Conservation (phyloP, 2,888 invertebrate genomes). For the Acanthoscelides obtectus region DNA sequence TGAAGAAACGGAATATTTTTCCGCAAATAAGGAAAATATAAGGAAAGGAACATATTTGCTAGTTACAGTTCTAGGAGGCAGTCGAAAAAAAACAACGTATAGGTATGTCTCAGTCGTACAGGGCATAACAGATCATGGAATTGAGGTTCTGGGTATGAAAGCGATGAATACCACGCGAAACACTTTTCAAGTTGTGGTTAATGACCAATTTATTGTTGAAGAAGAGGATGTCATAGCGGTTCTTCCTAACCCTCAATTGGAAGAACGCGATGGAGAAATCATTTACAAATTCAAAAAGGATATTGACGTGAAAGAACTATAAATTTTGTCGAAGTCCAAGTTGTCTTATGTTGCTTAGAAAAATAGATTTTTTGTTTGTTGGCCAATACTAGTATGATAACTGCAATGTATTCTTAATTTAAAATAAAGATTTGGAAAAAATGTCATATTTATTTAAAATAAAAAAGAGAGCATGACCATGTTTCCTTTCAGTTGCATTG, state of each 20-base stretch:
- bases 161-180: no score
- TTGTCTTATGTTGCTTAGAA: not conserved
- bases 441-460: not conserved
- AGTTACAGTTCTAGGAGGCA: not conserved
- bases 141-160: not conserved
- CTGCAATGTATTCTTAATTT: no score
- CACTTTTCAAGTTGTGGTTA: not conserved
- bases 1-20: conserved; percentile 1
- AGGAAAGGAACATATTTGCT: not conserved
- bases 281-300: not conserved
- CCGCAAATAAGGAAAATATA: not conserved
- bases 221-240: not conserved
- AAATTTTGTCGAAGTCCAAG: not conserved
- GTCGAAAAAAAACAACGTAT: not conserved
- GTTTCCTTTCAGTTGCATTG: not conserved
- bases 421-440: not conserved
- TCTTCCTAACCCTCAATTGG: not conserved
- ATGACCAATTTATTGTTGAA: not conserved
- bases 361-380: no score
- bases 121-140: not conserved
- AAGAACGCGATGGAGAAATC: not conserved
- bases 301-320: not conserved
- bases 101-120: no score
- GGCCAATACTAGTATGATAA: no score
- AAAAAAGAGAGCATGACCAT: not conserved